Percentiles rank a stretch among this genome's conserved stretches.
These are phyloP conservation scores for Hyppa rectilinea DNA, from an alignment of 2,888 invertebrate species.

Conservation along the genomic window DNA sequence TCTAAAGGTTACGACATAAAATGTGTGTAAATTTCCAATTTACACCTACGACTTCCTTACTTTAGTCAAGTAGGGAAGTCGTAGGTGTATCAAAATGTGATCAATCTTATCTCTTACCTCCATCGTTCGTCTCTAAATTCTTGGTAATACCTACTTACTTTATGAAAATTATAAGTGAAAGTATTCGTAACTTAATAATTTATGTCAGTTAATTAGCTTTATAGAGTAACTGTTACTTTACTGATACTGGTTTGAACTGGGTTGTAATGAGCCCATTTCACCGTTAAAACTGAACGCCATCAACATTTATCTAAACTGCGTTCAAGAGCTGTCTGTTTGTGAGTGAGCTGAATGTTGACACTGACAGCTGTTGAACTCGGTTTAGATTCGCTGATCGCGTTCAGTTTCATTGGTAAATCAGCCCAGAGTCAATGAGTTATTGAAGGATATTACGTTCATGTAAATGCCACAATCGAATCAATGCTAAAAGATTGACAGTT, in stretches of 20 bases:
- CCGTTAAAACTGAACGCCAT: too few species aligned
- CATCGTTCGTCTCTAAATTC: background rate
- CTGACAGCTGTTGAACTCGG: too few species aligned
- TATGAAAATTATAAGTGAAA: constrained; percentile 3
- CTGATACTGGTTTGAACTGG: too few species aligned
- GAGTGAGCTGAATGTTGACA: too few species aligned
- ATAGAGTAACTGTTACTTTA: background rate
- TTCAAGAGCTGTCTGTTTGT: too few species aligned
- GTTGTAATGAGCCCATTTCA: too few species aligned
- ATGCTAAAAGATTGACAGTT: background rate
- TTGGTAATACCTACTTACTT: background rate
- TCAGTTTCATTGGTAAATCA: too few species aligned
- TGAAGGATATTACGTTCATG: background rate
- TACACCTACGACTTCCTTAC: too few species aligned
- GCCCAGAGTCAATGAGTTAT: background rate
- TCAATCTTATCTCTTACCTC: constrained; percentile 6
- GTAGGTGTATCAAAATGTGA: constrained; percentile 20
- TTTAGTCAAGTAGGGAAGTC: background rate
- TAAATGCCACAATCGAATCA: background rate
- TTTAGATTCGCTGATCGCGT: too few species aligned
- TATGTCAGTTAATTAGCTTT: background rate
- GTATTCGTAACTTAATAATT: background rate
- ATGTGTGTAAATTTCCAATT: constrained; percentile 12
- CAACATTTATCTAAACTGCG: too few species aligned
- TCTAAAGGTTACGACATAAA: background rate